Base-by-base conservation (phyloP, 2,888 invertebrate genomes). In the Melanophora roralis region DNA sequence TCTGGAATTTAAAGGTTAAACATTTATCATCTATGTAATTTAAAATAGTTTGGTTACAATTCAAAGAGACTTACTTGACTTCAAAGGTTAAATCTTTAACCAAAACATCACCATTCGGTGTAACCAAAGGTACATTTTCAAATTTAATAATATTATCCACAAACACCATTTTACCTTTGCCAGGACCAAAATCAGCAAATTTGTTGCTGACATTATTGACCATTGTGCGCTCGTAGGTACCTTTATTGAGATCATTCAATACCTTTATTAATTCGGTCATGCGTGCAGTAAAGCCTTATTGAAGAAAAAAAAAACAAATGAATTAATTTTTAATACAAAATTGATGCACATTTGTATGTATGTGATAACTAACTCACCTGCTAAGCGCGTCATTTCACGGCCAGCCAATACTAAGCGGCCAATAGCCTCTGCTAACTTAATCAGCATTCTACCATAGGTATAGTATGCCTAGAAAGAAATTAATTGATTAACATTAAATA, bases 81-180 rank as follows among this genome's bases (percentile, higher is more conserved):
- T 98, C 97, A 86, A 99, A 97, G 49, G 93, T 93, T 12, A 99
- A 91, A 84, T 97, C 96, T 84, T 94, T 93, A 40, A 99, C 94
- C 45, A 99, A 93, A 8, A 99, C 92, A 89, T 99, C 99, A 0
- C 99, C 99, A 87, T 98, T 99, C 1, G 99, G 99, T 0, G 99
- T 99, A 23, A 99, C 95, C 68, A 99, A 92, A 2, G 99, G 98
- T 21, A 99, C 99, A 78, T 93, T 92, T 81, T 98, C 96, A 91
- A 99, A 98, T 82, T 94, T 93, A 86, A 97, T 98, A 14, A 98
- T 89, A 87, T 97, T 96, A 89, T 98, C 97, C 87, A 94, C 93
- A 88, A 95, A 95, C 65, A 95, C 91, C 83, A 97, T 93, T 86
- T 92, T 92, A 6, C 98, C 98, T 27, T 93, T 93, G 55, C 95